phyloP scores from a whole-genome alignment of 2,797 vertebrate genomes.

The Melanotaenia trifasciata region DNA sequence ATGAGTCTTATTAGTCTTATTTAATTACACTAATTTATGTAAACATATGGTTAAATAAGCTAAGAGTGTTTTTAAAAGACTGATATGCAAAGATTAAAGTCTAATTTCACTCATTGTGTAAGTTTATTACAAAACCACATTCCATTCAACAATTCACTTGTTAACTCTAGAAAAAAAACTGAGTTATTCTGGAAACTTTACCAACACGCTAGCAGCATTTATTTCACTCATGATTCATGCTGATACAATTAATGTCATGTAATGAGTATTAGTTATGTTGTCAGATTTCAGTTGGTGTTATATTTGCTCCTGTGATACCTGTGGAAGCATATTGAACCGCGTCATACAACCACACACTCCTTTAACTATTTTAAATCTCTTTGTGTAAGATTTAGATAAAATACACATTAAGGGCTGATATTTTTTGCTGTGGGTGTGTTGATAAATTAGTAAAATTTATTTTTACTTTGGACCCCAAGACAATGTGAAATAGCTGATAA shows the following conservation, averaged over 20 bases:
- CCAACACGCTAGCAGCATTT: neutral
- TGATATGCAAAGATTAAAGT: slow-evolving; percentile 14
- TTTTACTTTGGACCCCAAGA: slow-evolving; percentile 57
- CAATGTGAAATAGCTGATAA: slow-evolving; percentile 75
- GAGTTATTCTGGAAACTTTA: slow-evolving; percentile 1
- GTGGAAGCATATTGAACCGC: slow-evolving; percentile 1
- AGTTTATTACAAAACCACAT: slow-evolving; percentile 1
- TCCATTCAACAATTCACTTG: neutral
- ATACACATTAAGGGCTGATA: slow-evolving; percentile 19
- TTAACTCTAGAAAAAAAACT: neutral
- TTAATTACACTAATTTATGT: slow-evolving; percentile 24
- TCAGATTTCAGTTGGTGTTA: slow-evolving; percentile 3
- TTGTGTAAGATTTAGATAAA: slow-evolving; percentile 34
- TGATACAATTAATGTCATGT: neutral
- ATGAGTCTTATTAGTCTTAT: slow-evolving; percentile 29
- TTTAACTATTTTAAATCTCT: slow-evolving; percentile 7
- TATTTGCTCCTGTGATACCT: slow-evolving; percentile 2
- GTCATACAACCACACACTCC: neutral
- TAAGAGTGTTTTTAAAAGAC: slow-evolving; percentile 11
- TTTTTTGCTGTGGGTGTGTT: slow-evolving; percentile 5
- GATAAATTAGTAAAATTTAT: slow-evolving; percentile 15
- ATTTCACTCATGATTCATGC: slow-evolving; percentile 7
- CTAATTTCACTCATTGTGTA: neutral
- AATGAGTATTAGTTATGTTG: slow-evolving; percentile 16
- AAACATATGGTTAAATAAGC: slow-evolving; percentile 6